Evolutionary conservation across 2,888 invertebrate genomes (phyloP), one percentile per base, ranked within the genome.

Genomic region (Lycophotia porphyrea): DNA sequence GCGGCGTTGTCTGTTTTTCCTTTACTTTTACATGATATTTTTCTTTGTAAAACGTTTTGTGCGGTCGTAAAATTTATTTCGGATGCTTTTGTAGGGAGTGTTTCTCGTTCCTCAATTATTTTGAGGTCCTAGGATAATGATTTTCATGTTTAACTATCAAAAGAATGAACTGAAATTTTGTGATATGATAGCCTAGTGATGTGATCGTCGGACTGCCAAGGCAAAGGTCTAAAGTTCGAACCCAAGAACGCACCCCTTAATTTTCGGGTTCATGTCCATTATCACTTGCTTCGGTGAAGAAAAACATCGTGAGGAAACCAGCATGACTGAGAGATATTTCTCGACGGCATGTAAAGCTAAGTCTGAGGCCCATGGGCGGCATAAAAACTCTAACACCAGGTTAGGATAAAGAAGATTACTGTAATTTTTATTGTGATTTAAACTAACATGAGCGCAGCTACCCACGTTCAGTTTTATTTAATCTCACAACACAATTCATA

Each of bases 1-100:
- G 73, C 78, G 76, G 85, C 44, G 64, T 75, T 84, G 80, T 78
- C 74, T 78, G 76, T 52, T 70, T 78, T 78, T 78, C 65, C 77
- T 67, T 81, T 74, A 52, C 80, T 74, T 75, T 74, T 76, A 68
- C 75, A 82, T 73, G 65, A 75, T 76, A 78, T 76, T 81, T 79
- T 88, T 78, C 70, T 74, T 74, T 76, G 64, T 85, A 70, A 79
- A 71, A 75, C 65, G 66, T 74, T 81, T 75, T 74, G 15, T 34
- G 60, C 31, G 64, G 36, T 66, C 58, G 70, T 73, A 31, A 24
- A 44, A 65, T 58, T 77, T 63, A 44, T 78, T 71, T 84, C 49
- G 39, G 52, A 27, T 52, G 15, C 7, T 49, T 67, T 73, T 60
- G 27, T 52, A 3, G 47, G 34, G 24, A 42, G 44, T 76, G 18